Conservation (phyloP, 2,888 invertebrate genomes). For the Dichetophora obliterata region DNA sequence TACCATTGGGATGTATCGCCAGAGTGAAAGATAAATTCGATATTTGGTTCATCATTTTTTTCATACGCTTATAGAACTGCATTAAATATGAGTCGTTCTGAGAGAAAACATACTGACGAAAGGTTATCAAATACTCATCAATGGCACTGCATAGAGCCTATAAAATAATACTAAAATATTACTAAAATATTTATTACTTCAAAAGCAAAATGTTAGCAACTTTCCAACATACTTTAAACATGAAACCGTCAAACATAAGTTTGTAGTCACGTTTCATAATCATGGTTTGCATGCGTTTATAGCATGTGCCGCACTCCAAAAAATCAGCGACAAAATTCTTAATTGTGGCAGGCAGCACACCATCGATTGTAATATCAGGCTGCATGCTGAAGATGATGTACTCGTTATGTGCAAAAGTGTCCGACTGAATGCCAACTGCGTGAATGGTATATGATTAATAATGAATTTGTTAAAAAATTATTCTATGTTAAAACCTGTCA, state of each 20-base stretch:
- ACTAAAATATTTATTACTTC: background rate
- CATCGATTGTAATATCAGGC: conserved; percentile 70
- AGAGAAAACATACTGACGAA: conserved; percentile 69
- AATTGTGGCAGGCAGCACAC: conserved; percentile 71
- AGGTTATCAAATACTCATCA: conserved; percentile 74
- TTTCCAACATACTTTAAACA: conserved; percentile 56
- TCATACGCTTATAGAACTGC: conserved; percentile 57
- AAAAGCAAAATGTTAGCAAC: background rate
- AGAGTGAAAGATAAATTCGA: conserved; percentile 60
- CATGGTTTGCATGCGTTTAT: conserved; percentile 60
- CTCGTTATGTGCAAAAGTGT: conserved; percentile 71
- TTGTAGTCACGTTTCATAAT: conserved; percentile 58
- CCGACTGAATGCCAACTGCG: conserved; percentile 74
- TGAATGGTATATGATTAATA: background rate
- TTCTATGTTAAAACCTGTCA: conserved; percentile 52
- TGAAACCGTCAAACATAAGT: conserved; percentile 61
- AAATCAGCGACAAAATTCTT: conserved; percentile 65
- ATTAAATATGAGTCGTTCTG: conserved; percentile 56
- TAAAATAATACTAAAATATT: conserved; percentile 10
- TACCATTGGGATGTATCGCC: conserved; percentile 60
- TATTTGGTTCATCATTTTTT: conserved; percentile 61
- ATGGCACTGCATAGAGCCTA: conserved; percentile 77
- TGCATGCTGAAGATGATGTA: conserved; percentile 70
- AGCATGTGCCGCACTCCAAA: conserved; percentile 65
- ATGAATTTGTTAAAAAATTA: background rate